Conservation (phyloP, 2,797 vertebrate genomes). For the Phalanger gymnotis region DNA sequence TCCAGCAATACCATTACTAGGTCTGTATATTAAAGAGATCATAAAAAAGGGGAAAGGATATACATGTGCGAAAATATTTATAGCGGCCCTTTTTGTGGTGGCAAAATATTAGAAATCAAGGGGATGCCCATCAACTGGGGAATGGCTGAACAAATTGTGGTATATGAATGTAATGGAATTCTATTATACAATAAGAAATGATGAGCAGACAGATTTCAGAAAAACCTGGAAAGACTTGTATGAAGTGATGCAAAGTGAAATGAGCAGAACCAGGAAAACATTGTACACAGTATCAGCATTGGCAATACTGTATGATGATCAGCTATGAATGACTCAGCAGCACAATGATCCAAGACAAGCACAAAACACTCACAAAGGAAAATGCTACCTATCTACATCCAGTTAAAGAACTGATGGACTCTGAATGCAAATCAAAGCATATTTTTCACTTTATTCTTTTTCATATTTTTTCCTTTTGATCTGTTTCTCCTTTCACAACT, state of each 20-base stretch:
- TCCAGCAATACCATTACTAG: not conserved
- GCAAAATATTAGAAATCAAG: not conserved
- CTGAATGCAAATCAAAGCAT: not conserved
- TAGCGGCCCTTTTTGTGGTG: not conserved
- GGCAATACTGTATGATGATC: no score
- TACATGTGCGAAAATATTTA: not conserved
- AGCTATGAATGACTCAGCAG: no score
- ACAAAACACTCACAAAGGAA: not conserved
- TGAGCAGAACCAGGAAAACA: not conserved
- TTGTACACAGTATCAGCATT: not conserved
- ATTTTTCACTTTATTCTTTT: not conserved
- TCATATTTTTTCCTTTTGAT: not conserved
- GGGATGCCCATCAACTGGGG: not conserved
- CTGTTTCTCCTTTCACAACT: not conserved
- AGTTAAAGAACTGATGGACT: not conserved
- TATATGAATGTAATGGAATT: not conserved
- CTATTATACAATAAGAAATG: not conserved
- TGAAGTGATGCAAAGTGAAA: not conserved
- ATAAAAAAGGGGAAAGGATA: not conserved
- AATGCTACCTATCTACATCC: not conserved
- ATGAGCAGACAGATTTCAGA: not conserved
- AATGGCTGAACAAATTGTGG: not conserved
- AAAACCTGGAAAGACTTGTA: not conserved
- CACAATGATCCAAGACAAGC: not conserved
- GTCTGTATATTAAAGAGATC: not conserved